Conservation (phyloP, 2,113 vertebrate species). For the Hippoglossus stenolepis region DNA sequence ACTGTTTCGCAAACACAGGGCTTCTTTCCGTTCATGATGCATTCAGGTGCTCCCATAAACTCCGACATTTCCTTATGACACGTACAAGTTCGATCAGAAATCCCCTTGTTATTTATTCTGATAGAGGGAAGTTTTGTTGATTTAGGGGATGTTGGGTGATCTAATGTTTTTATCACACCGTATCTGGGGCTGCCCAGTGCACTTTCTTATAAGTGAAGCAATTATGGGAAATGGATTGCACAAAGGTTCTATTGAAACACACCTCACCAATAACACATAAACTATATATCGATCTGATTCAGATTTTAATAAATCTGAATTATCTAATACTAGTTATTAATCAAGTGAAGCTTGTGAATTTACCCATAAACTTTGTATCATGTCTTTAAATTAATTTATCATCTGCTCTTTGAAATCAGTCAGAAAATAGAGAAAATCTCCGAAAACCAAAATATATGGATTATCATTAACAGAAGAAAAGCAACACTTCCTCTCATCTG, state of each 20-base stretch:
- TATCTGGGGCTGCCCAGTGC: neutral
- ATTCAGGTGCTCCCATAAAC: conserved; percentile 49
- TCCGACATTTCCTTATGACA: neutral
- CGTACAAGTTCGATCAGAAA: neutral
- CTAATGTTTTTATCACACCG: neutral
- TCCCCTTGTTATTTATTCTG: neutral
- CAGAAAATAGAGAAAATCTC: no score
- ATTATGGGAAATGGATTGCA: neutral
- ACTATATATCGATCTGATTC: no score
- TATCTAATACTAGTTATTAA: no score
- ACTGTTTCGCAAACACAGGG: conserved; percentile 47
- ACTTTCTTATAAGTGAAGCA: neutral
- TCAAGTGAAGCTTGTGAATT: no score
- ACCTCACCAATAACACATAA: neutral
- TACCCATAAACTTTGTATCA: no score
- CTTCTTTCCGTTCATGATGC: conserved; percentile 56
- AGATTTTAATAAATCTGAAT: no score
- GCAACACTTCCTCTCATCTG: no score
- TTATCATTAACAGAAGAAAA: no score
- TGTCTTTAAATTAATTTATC: no score
- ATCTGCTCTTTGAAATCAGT: no score
- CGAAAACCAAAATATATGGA: no score
- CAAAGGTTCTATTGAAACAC: neutral
- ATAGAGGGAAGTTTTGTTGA: neutral
- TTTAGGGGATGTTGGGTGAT: neutral